A percentile compares a stretch with the other conserved stretches of the same genome.
These are phyloP conservation scores for Melanotus villosus DNA, from an alignment of 2,888 invertebrate genomes.

Conservation along the genomic window DNA sequence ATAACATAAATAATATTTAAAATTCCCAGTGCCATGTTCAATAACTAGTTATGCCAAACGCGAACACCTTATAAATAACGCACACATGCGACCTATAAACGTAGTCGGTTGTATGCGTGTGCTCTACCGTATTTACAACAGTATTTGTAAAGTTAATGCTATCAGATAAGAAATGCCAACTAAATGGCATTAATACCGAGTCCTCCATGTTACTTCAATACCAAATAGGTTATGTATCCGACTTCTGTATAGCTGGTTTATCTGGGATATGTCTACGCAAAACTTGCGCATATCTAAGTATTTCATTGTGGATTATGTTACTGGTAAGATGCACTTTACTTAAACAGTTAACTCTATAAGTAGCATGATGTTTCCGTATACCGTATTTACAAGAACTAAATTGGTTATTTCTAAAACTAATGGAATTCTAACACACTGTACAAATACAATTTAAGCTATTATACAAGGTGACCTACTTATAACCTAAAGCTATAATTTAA, in stretches of 20 bases:
- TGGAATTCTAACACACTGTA: too few species aligned
- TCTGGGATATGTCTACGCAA: constrained; percentile 2
- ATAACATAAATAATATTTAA: not conserved
- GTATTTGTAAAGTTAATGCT: constrained; percentile 26
- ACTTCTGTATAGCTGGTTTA: constrained; percentile 29
- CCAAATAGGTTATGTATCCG: constrained; percentile 36
- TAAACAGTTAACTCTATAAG: not conserved
- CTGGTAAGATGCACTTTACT: not conserved
- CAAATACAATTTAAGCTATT: too few species aligned
- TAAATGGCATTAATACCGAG: constrained; percentile 38
- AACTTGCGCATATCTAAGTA: not conserved
- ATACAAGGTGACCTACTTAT: too few species aligned
- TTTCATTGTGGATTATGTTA: constrained; percentile 15
- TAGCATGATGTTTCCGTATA: too few species aligned
- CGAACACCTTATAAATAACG: constrained; percentile 18
- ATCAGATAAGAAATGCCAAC: constrained; percentile 39
- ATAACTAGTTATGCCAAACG: constrained; percentile 4
- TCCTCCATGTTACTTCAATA: constrained; percentile 33
- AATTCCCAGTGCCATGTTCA: constrained; percentile 9
- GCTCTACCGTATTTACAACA: constrained; percentile 32
- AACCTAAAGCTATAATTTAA: too few species aligned
- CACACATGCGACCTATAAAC: constrained; percentile 32
- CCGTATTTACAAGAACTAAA: too few species aligned
- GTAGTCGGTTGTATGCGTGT: constrained; percentile 21
- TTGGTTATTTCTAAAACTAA: too few species aligned